Evolutionary conservation across 2,113 vertebrate genomes (phyloP), one percentile per base, ranked within the genome.

Genomic region (Dromiciops gliroides): DNA sequence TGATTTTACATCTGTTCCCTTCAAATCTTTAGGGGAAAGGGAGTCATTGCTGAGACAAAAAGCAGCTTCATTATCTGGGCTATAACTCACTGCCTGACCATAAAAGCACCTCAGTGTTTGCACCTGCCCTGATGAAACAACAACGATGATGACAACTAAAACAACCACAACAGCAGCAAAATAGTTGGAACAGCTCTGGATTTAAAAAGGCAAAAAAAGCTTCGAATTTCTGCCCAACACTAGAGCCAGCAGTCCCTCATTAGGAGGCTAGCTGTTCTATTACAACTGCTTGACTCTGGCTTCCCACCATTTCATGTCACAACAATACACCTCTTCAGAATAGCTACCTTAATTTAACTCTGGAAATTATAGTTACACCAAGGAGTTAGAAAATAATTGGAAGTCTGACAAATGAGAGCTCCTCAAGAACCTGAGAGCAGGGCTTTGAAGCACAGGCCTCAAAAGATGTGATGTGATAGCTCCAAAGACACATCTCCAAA

Each of bases 1-100:
- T 96, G 90, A 94, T 89, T 95, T 96, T 52, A 24, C 48, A 83
- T 90, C 89, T 96, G 51, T 93, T 96, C 16, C 51, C 91, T 96
- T 95, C 91, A 96, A 89, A 48, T 93, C 96, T 96, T 92, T 3
- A 22, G 31, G 49, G 48, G 90, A 96, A 90, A 91, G 89, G 10
- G 51, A 75, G 50, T 93, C 26, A 94, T 0, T 23, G 56, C 91
- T 93, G 89, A 95, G 31, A 48, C 88, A 92, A 91, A 49, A 96
- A 83, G 0, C 31, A 3, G 47, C 52, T 56, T 94, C 83, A 14
- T 83, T 44, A 60, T 1, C 31, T 37, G 16, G 47, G 50, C 96
- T 48, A 10, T 28, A 96, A 51, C n/a, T 95, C 31, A 48, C 19
- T 0, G 28, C 56, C 53, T 0, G 2, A 0, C 8, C 75, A 0